Percentiles rank a stretch among this genome's conserved stretches.
phyloP scores from a whole-genome alignment of 1,140 invertebrate genomes.

The Microplitis mediator region DNA sequence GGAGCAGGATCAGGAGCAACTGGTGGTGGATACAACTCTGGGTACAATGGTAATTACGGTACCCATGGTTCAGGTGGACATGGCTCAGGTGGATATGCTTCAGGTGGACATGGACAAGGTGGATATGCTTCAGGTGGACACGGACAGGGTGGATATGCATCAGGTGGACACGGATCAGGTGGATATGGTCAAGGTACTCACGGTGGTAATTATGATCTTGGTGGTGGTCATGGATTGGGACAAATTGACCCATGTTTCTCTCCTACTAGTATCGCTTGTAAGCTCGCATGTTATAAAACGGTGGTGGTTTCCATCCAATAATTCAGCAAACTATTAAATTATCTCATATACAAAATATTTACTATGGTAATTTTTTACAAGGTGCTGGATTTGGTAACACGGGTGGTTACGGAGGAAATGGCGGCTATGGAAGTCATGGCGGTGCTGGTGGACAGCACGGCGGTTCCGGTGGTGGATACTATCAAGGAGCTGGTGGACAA shows the following conservation, averaged over 20 bases:
- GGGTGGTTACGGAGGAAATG: background rate
- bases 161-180: background rate
- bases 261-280: background rate
- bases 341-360: too few species aligned
- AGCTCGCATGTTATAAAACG: background rate
- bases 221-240: background rate
- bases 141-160: too few species aligned
- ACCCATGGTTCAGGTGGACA: too few species aligned
- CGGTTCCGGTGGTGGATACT: background rate
- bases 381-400: background rate
- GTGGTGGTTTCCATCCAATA: background rate
- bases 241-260: background rate
- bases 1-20: too few species aligned
- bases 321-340: too few species aligned
- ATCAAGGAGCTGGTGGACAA: background rate
- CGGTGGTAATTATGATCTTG: background rate
- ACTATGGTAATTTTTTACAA: background rate
- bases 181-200: constrained; percentile 9
- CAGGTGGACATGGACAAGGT: background rate
- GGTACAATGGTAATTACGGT: too few species aligned
- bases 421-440: background rate
- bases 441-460: background rate
- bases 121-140: too few species aligned
- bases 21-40: too few species aligned
- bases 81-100: too few species aligned